Evolutionary conservation across 2,113 vertebrate genomes (phyloP).

Genomic region (Labeo rohita): DNA sequence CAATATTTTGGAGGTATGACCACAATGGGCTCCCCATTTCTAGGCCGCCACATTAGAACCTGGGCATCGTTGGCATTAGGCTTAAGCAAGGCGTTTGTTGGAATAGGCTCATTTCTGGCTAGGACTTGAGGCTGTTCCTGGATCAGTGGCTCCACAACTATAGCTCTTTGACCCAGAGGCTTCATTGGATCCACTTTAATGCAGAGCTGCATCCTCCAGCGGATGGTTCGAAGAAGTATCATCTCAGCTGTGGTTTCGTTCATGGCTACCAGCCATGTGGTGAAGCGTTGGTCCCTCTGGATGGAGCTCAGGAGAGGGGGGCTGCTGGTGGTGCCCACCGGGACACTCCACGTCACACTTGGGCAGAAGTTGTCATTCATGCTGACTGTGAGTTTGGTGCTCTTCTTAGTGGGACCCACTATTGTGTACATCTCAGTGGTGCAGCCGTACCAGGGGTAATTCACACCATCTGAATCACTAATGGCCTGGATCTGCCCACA

Average conservation of each 20-base stretch:
- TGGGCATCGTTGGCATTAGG: conserved; percentile 92
- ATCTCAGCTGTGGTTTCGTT: conserved; percentile 80
- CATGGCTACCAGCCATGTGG: conserved; percentile 88
- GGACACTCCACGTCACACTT: conserved; percentile 88
- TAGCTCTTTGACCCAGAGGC: conserved; percentile 83
- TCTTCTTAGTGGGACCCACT: conserved; percentile 83
- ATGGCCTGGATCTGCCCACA: conserved; percentile 83
- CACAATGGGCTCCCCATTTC: conserved; percentile 74
- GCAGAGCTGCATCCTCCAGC: conserved; percentile 85
- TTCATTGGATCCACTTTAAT: conserved; percentile 81
- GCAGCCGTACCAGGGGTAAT: conserved; percentile 90
- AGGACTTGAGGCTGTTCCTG: conserved; percentile 86
- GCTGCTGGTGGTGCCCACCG: conserved; percentile 80
- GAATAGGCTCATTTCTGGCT: conserved; percentile 83
- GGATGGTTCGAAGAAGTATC: conserved; percentile 82
- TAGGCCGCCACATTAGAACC: conserved; percentile 89
- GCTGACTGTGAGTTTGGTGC: conserved; percentile 83
- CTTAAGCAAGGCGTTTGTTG: conserved; percentile 83
- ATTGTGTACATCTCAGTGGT: conserved; percentile 87
- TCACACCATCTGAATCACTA: conserved; percentile 87
- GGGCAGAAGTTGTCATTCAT: conserved; percentile 93
- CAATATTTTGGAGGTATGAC: conserved; percentile 84
- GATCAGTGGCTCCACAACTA: conserved; percentile 78
- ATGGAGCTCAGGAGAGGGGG: conserved; percentile 82
- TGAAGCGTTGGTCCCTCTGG: conserved; percentile 86